Conservation (phyloP, 2,113 vertebrate species). For the Sterna hirundo region DNA sequence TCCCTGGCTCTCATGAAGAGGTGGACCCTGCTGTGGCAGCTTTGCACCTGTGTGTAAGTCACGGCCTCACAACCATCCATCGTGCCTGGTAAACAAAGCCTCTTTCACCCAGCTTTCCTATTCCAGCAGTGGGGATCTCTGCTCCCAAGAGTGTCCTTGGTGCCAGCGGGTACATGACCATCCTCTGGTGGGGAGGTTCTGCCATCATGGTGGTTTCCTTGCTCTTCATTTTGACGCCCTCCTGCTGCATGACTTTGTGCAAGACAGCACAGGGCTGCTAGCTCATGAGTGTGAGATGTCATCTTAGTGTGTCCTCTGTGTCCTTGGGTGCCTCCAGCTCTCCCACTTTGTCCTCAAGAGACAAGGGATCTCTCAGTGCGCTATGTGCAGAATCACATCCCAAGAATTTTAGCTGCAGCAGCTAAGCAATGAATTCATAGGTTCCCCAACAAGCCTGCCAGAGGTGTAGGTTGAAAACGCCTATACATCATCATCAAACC, state of each 20-base stretch:
- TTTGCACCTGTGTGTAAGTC: not conserved
- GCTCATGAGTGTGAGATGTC: not conserved
- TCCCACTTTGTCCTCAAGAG: accelerated
- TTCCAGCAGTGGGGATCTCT: not conserved
- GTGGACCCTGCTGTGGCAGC: not conserved
- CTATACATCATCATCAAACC: not conserved
- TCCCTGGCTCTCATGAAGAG: not conserved
- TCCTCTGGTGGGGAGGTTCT: not conserved
- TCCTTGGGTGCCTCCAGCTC: not conserved
- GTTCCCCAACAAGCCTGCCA: not conserved
- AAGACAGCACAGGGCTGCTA: not conserved
- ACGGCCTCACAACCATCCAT: not conserved
- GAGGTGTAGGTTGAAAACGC: not conserved
- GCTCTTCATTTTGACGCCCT: not conserved
- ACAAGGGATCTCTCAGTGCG: accelerated
- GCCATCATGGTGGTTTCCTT: not conserved
- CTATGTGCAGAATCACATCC: not conserved
- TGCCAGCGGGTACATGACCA: not conserved
- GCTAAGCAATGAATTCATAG: not conserved
- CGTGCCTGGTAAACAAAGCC: accelerated
- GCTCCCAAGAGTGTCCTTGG: not conserved
- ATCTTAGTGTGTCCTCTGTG: not conserved
- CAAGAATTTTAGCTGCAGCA: not conserved
- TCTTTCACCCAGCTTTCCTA: not conserved
- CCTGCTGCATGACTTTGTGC: not conserved